phyloP scores from a whole-genome alignment of 2,797 vertebrate species.

The Chrysocyon brachyurus region DNA sequence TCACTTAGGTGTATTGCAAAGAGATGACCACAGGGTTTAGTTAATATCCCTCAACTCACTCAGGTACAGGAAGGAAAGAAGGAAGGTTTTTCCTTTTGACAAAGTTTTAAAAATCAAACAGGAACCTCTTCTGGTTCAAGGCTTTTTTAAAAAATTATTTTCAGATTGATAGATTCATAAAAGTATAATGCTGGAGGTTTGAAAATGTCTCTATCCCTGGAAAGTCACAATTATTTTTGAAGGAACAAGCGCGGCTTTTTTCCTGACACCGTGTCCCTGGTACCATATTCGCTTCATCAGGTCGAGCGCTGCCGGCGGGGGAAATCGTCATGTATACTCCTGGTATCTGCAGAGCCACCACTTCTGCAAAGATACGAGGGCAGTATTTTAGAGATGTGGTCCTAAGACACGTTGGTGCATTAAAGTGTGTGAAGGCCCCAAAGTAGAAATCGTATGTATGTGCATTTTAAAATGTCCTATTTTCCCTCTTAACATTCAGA shows the following conservation, averaged over 20 bases:
- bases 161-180: not conserved
- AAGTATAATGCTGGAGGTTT: not conserved
- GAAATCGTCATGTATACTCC: not conserved
- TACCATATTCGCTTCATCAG: accelerated
- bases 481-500: not conserved
- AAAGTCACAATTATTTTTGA: not conserved
- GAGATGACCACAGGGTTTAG: not conserved
- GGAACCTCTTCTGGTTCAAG: not conserved
- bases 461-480: accelerated
- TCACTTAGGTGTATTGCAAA: accelerated
- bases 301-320: accelerated
- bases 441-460: not conserved
- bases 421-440: not conserved
- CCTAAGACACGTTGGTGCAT: accelerated
- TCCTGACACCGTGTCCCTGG: not conserved
- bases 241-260: not conserved
- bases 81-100: not conserved
- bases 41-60: not conserved
- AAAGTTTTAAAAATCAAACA: not conserved
- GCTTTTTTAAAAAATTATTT: not conserved
- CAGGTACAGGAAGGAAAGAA: not conserved
- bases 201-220: not conserved
- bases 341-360: not conserved
- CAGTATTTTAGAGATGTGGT: not conserved
- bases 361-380: not conserved